Percentiles rank a stretch among this genome's conserved stretches.
These are phyloP conservation scores for Melitaea athalia DNA, from an alignment of 2,888 invertebrate species.

Conservation along the genomic window DNA sequence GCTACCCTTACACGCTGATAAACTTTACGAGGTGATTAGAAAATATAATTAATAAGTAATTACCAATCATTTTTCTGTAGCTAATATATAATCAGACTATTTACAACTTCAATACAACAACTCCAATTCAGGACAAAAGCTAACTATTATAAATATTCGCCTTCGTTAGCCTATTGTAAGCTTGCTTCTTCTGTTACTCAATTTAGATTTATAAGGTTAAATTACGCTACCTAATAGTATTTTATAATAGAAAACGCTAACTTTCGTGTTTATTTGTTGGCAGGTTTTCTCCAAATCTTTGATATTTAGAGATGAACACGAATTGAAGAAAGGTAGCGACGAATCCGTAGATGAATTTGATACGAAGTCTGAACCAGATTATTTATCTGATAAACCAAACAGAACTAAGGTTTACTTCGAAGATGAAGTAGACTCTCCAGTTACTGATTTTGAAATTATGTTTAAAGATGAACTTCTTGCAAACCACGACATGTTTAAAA, in stretches of 20 bases:
- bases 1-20: conserved; percentile 73
- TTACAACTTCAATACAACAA: too few relatives aligned
- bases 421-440: conserved; percentile 75
- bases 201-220: too few relatives aligned
- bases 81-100: too few relatives aligned
- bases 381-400: conserved; percentile 67
- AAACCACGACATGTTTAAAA: conserved; percentile 73
- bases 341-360: conserved; percentile 70
- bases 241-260: background rate
- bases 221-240: too few relatives aligned
- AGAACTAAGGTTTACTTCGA: conserved; percentile 78
- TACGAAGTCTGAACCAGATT: conserved; percentile 75
- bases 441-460: conserved; percentile 80
- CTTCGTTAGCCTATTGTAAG: too few relatives aligned
- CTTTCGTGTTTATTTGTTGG: conserved; percentile 41
- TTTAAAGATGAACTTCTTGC: conserved; percentile 76
- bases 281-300: conserved; percentile 80
- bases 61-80: too few relatives aligned
- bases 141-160: too few relatives aligned
- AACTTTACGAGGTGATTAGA: conserved; percentile 69
- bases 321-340: conserved; percentile 64
- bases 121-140: too few relatives aligned
- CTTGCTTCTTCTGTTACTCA: too few relatives aligned
- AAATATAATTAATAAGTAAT: too few relatives aligned
- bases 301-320: conserved; percentile 76